Evolutionary conservation across 2,888 invertebrate species (phyloP), one percentile per base, ranked within the genome.

Genomic region (Selenia dentaria): DNA sequence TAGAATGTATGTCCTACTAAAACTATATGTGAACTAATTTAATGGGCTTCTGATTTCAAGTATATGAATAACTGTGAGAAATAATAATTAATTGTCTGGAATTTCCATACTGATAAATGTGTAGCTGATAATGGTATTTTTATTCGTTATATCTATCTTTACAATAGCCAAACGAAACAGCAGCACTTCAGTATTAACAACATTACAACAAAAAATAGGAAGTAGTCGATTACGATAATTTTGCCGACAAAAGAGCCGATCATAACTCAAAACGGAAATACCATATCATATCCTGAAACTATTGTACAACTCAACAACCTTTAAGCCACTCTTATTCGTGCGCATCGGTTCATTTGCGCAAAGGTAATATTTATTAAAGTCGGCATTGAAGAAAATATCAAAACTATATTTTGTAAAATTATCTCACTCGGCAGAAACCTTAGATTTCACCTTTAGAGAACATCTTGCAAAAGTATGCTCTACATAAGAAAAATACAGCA

Each of bases 281-380:
- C 63, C 78, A 70, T 83, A 85, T 84, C 78, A 83, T 83, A 85
- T 81, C 77, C 75, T 70, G 66, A 71, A 70, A 73, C 54, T 58
- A 74, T 79, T 72, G 72, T 65, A 35, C 52, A 62, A 62, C 64
- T 64, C 63, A 68, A 69, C 66, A 58, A 60, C 64, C 68, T 68
- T 61, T 75, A 71, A 70, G 72, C 71, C 69, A 79, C 76, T 85
- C 79, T 58, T 47, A 22, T 33, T 10, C 27, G 6, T 72, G 71
- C 83, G 86, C 87, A 71, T 82, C 76, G 83, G 66, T 83, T 57
- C 71, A 48, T 71, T 79, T 79, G 70, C 73, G 85, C 79, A 87
- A 86, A 82, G 54, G 59, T n/a, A 63, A 25, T 25, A 58, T 10
- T 56, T 67, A 76, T 79, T 69, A 67, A 78, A 65, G 51, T 56